Conservation (phyloP, 2,113 vertebrate species). For the Hippocampus mohnikei region DNA sequence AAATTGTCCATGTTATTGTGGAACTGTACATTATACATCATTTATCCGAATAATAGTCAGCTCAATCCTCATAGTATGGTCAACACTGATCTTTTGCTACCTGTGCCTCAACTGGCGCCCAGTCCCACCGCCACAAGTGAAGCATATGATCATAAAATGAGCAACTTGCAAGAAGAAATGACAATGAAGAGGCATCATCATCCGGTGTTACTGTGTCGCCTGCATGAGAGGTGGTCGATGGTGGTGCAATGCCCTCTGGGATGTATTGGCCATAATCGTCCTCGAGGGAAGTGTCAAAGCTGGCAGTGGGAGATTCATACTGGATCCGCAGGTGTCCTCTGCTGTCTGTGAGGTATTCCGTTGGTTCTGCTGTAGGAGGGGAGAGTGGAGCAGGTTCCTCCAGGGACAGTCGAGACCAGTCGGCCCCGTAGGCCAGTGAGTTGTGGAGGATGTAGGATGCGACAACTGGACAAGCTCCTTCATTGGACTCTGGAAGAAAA, state of each 20-base stretch:
- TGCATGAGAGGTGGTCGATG: background rate
- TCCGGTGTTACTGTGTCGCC: background rate
- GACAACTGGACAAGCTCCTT: conserved; percentile 67
- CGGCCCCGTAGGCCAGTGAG: conserved; percentile 88
- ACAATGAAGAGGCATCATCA: conserved; percentile 11
- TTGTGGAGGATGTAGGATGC: conserved; percentile 81
- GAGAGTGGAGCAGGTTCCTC: conserved; percentile 38
- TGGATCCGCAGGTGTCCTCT: conserved; percentile 73
- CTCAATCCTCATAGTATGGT: background rate
- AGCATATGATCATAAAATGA: conserved; percentile 91
- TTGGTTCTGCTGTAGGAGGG: conserved; percentile 28
- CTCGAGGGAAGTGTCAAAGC: conserved; percentile 74
- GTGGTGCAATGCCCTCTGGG: conserved; percentile 17
- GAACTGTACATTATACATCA: conserved; percentile 3
- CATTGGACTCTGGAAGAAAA: conserved; percentile 65
- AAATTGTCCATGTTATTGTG: background rate
- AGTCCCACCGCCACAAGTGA: conserved; percentile 91
- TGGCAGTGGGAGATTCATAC: conserved; percentile 76
- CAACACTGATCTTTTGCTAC: background rate
- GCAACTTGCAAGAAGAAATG: conserved; percentile 83
- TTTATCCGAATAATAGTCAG: too few relatives aligned
- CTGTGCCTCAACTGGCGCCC: conserved; percentile 45
- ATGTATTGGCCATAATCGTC: conserved; percentile 66
- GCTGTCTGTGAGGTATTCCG: conserved; percentile 18
- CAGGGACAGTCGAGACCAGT: conserved; percentile 83